Conservation (phyloP, 2,113 vertebrate genomes). For the Vulpes lagopus region DNA sequence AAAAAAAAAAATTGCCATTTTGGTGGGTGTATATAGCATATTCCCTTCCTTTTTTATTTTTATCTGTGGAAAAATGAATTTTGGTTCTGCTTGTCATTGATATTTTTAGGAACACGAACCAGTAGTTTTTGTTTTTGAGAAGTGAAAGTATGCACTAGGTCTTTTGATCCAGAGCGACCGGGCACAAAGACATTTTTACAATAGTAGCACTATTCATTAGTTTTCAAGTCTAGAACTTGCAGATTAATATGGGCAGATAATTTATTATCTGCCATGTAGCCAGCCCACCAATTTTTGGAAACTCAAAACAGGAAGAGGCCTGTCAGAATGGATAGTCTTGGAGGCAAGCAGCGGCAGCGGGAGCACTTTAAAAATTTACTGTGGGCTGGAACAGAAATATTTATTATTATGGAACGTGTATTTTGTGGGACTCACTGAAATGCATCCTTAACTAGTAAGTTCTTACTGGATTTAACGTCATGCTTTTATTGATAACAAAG, state of each 20-base stretch:
- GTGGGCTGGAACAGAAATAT: neutral
- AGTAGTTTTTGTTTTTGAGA: conserved; percentile 43
- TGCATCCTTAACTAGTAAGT: conserved; percentile 18
- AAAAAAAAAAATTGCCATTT: neutral
- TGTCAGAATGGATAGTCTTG: neutral
- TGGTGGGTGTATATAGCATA: neutral
- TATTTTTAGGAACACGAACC: neutral
- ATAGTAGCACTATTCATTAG: neutral
- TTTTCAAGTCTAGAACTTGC: neutral
- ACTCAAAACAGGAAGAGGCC: neutral
- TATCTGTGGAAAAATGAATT: conserved; percentile 48
- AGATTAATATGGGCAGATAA: neutral
- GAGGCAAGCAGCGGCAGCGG: neutral
- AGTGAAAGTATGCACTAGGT: neutral
- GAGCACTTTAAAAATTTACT: neutral
- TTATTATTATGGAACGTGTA: conserved; percentile 38
- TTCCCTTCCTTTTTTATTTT: conserved; percentile 29
- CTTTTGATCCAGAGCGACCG: neutral
- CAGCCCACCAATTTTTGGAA: neutral
- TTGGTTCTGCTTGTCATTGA: neutral
- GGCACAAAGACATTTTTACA: conserved; percentile 34
- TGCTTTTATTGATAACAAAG: conserved; percentile 37
- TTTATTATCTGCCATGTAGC: conserved; percentile 5
- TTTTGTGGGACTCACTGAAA: conserved; percentile 35
- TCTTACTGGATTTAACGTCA: conserved; percentile 40